Conservation (phyloP, 2,888 invertebrate species). For the Drosophila phalerata region DNA sequence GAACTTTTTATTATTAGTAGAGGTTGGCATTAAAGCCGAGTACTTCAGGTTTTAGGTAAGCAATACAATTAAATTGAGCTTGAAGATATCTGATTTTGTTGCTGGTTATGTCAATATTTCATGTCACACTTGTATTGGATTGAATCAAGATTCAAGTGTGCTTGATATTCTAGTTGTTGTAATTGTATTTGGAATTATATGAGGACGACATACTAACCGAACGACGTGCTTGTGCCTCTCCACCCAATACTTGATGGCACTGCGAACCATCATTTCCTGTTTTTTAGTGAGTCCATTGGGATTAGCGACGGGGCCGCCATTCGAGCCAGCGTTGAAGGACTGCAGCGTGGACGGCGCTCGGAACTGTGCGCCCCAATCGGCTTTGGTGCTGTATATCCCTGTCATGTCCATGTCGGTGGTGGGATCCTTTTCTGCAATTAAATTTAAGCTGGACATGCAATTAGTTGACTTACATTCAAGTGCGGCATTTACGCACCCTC, state of each 20-base stretch:
- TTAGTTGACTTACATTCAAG: conserved; percentile 3
- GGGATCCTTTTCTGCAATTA: conserved; percentile 86
- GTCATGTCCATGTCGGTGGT: conserved; percentile 89
- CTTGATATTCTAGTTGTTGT: background rate
- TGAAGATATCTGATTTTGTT: no score
- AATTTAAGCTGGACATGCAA: conserved; percentile 27
- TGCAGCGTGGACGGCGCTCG: conserved; percentile 89
- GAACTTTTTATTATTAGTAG: no score
- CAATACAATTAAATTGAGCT: no score
- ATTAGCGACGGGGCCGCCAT: conserved; percentile 86
- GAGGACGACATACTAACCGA: conserved; percentile 87
- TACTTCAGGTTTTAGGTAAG: no score
- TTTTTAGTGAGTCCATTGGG: conserved; percentile 93
- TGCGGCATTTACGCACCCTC: conserved; percentile 77
- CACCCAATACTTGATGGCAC: conserved; percentile 96
- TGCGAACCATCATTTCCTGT: conserved; percentile 93
- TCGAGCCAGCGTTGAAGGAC: conserved; percentile 86
- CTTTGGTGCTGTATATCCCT: conserved; percentile 91
- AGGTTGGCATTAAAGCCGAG: no score
- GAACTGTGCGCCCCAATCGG: conserved; percentile 92
- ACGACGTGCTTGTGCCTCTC: conserved; percentile 95
- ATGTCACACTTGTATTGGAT: background rate
- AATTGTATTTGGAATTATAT: conserved; percentile 17
- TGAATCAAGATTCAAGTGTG: conserved; percentile 1
- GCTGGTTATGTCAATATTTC: no score